Evolutionary conservation across 2,113 vertebrate species (phyloP).

Genomic region (Microtus ochrogaster): DNA sequence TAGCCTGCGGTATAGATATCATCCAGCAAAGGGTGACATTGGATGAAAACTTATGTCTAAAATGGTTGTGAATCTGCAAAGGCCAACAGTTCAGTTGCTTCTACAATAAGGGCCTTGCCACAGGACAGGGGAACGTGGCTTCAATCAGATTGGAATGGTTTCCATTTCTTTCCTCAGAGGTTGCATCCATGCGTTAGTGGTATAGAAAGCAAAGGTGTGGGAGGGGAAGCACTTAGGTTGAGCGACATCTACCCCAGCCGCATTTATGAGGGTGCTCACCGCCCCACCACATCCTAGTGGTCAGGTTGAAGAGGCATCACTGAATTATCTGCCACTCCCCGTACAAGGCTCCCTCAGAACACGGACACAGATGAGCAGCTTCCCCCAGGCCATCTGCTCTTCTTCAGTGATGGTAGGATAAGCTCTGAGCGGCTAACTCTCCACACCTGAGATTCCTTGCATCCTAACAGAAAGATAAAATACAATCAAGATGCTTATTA

Average conservation of each 20-base stretch:
- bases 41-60: not conserved
- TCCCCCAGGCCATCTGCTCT: not conserved
- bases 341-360: not conserved
- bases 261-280: not conserved
- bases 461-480: not conserved
- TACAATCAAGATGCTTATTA: not conserved
- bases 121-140: not conserved
- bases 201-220: not conserved
- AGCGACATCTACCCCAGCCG: not conserved
- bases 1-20: not conserved
- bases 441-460: not conserved
- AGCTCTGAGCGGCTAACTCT: not conserved
- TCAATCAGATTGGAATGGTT: not conserved
- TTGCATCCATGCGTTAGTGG: not conserved
- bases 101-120: not conserved
- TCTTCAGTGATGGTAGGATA: not conserved
- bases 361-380: not conserved
- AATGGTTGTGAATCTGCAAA: not conserved
- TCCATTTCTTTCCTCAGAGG: not conserved
- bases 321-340: not conserved
- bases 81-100: not conserved
- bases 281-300: fast-evolving
- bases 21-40: not conserved
- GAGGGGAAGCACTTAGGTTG: not conserved
- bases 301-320: not conserved